Evolutionary conservation across 1,140 invertebrate species (phyloP).

Genomic region (Cydia amplana): DNA sequence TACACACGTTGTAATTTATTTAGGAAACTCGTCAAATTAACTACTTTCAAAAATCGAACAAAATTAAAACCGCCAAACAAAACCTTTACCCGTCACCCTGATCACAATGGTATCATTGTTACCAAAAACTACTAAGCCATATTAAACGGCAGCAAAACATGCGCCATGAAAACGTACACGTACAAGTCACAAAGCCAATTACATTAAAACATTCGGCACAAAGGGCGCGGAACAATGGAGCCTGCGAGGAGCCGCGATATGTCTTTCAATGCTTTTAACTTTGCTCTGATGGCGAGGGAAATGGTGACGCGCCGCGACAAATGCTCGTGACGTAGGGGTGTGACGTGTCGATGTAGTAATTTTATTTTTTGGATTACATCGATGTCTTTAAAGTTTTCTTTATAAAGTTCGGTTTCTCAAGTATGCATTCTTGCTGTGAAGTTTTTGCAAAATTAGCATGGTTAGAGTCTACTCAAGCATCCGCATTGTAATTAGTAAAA

Average conservation of each 20-base stretch:
- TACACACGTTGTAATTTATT: too few species aligned
- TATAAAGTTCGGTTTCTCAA: too few species aligned
- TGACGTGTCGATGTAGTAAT: slow-evolving; percentile 13
- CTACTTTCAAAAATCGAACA: background rate
- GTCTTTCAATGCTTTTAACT: slow-evolving; percentile 80
- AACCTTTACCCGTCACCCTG: background rate
- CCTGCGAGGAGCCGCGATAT: slow-evolving; percentile 72
- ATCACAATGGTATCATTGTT: slow-evolving; percentile 16
- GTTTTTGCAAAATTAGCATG: too few species aligned
- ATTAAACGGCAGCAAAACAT: slow-evolving; percentile 33
- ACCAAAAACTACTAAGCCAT: slow-evolving; percentile 21
- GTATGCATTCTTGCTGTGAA: too few species aligned
- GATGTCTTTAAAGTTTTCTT: too few species aligned
- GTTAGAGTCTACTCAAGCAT: too few species aligned
- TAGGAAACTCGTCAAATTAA: background rate
- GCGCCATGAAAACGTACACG: slow-evolving; percentile 50
- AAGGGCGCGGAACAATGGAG: slow-evolving; percentile 74
- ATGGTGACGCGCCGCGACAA: slow-evolving; percentile 75
- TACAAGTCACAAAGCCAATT: slow-evolving; percentile 72
- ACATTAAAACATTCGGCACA: slow-evolving; percentile 78
- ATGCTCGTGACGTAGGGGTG: slow-evolving; percentile 68
- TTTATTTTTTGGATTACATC: background rate
- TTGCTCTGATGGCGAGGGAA: slow-evolving; percentile 76
- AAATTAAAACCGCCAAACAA: background rate
- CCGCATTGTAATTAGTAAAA: too few species aligned